These are phyloP conservation scores for Drosophila obscura DNA, from an alignment of 1,140 invertebrate genomes.

Conservation along the genomic window DNA sequence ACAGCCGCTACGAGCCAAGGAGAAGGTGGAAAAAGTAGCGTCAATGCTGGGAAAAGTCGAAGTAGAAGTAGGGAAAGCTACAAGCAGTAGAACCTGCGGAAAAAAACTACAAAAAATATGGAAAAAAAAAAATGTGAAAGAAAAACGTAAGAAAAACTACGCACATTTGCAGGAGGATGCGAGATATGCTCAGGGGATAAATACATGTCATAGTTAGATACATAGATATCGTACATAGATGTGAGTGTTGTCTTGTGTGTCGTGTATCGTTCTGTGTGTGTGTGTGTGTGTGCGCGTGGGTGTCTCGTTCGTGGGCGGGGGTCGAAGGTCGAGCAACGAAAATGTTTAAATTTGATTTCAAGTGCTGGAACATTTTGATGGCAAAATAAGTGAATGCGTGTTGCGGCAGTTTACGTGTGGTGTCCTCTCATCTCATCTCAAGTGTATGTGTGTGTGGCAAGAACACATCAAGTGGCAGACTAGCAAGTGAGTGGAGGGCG, in stretches of 20 bases:
- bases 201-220: conserved; percentile 21
- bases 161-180: conserved; percentile 37
- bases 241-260: not conserved
- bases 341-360: conserved; percentile 81
- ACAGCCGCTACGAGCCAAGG: too few species aligned
- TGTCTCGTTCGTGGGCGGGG: not conserved
- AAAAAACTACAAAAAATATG: conserved; percentile 13
- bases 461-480: too few species aligned
- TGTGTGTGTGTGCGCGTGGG: conserved; percentile 16
- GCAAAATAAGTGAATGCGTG: conserved; percentile 80
- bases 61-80: too few species aligned
- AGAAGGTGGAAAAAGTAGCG: too few species aligned
- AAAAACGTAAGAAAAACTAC: conserved; percentile 44
- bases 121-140: conserved; percentile 4
- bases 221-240: not conserved
- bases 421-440: not conserved
- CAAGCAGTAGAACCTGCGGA: too few species aligned
- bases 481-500: too few species aligned
- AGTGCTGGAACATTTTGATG: conserved; percentile 74
- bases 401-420: conserved; percentile 71
- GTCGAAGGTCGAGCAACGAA: not conserved
- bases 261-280: not conserved
- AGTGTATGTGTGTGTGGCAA: too few species aligned
- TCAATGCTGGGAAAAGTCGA: too few species aligned
- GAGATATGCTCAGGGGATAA: conserved; percentile 45